Conservation (phyloP, 2,113 vertebrate species). For the Sapajus apella region DNA sequence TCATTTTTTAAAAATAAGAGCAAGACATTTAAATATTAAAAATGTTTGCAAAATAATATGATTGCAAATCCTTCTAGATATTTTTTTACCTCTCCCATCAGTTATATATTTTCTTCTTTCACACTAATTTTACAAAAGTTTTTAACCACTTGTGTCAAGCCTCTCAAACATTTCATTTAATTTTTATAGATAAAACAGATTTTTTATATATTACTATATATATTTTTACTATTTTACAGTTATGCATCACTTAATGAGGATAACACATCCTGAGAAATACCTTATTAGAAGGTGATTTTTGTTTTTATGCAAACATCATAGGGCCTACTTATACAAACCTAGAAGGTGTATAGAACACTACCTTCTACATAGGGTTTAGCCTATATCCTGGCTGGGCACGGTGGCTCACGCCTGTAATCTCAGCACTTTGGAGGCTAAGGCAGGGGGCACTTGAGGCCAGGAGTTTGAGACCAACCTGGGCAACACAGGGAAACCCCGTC, state of each 20-base stretch:
- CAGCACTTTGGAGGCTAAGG: too few relatives aligned
- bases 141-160: background rate
- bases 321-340: background rate
- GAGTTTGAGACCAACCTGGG: too few relatives aligned
- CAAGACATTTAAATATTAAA: background rate
- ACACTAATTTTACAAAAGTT: background rate
- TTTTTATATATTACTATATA: background rate
- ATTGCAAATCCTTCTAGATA: background rate
- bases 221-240: background rate
- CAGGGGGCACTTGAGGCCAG: too few relatives aligned
- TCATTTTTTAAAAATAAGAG: background rate
- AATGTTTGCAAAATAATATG: background rate
- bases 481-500: too few relatives aligned
- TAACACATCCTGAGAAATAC: background rate
- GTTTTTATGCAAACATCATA: background rate
- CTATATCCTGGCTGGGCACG: background rate
- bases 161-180: background rate
- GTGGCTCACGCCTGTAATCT: too few relatives aligned
- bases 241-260: background rate
- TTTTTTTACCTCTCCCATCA: background rate
- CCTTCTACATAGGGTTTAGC: background rate
- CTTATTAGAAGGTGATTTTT: background rate
- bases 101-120: background rate
- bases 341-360: background rate
- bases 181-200: background rate